phyloP scores from a whole-genome alignment of 1,140 invertebrate genomes.

The Phymastichus coffea region DNA sequence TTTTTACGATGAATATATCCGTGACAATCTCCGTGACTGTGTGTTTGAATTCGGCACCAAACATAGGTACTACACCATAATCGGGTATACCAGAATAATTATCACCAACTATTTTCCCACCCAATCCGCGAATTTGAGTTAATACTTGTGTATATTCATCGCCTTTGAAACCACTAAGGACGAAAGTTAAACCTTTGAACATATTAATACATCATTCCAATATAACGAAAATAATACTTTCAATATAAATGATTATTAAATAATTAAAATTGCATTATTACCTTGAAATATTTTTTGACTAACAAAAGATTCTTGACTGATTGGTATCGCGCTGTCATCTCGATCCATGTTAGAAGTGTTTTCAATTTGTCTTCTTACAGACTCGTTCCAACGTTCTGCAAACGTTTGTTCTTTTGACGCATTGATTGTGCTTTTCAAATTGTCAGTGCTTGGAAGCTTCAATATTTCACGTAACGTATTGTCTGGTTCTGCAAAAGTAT shows the following conservation, averaged over 20 bases:
- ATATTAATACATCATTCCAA: constrained; percentile 2
- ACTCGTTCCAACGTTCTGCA: constrained; percentile 10
- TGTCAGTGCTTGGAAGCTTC: constrained; percentile 19
- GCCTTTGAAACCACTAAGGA: constrained; percentile 48
- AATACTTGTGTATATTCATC: constrained; percentile 48
- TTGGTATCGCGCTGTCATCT: constrained; percentile 33
- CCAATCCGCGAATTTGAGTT: constrained; percentile 50
- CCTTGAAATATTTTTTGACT: constrained; percentile 38
- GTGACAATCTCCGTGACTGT: constrained; percentile 60
- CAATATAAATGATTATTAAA: constrained; percentile 21
- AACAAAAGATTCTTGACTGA: constrained; percentile 35
- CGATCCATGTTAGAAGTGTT: background rate
- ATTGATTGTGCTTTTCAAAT: background rate
- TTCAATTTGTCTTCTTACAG: background rate
- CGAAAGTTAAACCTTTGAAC: constrained; percentile 50
- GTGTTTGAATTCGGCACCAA: constrained; percentile 42
- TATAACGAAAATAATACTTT: constrained; percentile 24
- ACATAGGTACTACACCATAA: constrained; percentile 60
- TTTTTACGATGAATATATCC: constrained; percentile 59
- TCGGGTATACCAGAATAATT: constrained; percentile 58
- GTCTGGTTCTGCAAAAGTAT: constrained; percentile 17
- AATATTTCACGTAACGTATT: constrained; percentile 31
- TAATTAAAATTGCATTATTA: constrained; percentile 25
- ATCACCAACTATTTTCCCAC: constrained; percentile 53
- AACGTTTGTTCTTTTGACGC: constrained; percentile 1